Base-by-base conservation (phyloP, 2,888 invertebrate species). In the Spisula subtruncata region DNA sequence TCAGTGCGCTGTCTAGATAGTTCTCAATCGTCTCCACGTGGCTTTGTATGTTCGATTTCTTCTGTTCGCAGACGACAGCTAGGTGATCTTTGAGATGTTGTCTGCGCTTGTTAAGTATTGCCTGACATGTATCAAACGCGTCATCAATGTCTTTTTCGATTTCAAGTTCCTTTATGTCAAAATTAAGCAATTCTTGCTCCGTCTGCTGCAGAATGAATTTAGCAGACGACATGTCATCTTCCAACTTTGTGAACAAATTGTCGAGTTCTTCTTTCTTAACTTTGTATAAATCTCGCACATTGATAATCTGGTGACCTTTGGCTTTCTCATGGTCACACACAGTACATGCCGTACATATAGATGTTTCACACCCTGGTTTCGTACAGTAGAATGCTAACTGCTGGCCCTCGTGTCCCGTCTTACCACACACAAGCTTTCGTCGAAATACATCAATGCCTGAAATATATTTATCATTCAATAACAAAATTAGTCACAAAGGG, bases 141-240 rank as follows among this genome's bases (percentile, higher is more conserved):
- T 92, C 92, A 41, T 94, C 93, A 48, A 94, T 92, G 81, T 93
- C 94, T 66, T 93, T 92, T 87, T 93, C 93, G n/a, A 93, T 89
- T 88, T 93, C 93, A 0, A 92, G 91, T 81, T 94, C 93, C 79
- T 93, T 93, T 8, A 93, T 93, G 54, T 94, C 94, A 32, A 94
- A 86, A 71, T 94, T 93, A 14, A 93, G 51, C 25, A 91, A 54
- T 86, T 94, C 94, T 71, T 93, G 93, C 85, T 94, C 92, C 10
- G 92, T 91, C 86, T 93, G 93, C 71, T 94, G 92, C 25, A 90
- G 51, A 20, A 93, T 79, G 54, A 90, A 81, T 71, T 91, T 94
- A 8, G 93, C 91, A 16, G 92, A 83, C n/a, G 92, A 91, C 25
- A 94, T 92, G 32, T 92, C 92, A 1, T 84, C 81, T 14, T 93